Conservation (phyloP, 2,113 vertebrate genomes). For the Turdus rufiventris region DNA sequence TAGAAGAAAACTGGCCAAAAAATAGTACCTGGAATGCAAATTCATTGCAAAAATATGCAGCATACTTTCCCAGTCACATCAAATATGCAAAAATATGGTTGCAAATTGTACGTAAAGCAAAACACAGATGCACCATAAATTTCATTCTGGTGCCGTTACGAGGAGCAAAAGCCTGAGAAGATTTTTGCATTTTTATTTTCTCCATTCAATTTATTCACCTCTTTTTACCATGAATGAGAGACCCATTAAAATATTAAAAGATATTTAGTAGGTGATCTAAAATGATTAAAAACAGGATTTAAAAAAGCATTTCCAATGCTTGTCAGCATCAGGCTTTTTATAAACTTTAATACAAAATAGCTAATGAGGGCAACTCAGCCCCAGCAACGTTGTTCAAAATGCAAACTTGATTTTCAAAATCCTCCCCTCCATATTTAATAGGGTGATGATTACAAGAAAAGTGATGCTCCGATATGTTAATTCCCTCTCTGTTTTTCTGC, state of each 20-base stretch:
- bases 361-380: slow-evolving; percentile 19
- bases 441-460: slow-evolving; percentile 28
- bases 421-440: slow-evolving; percentile 15
- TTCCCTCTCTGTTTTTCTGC: slow-evolving; percentile 46
- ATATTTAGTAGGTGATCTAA: slow-evolving; percentile 8
- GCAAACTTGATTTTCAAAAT: slow-evolving; percentile 26
- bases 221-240: background rate
- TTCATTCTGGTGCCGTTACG: background rate
- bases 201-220: background rate
- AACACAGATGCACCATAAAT: background rate
- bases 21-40: slow-evolving; percentile 4
- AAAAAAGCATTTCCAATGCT: background rate
- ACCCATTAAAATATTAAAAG: slow-evolving; percentile 19
- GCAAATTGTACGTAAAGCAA: background rate
- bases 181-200: background rate
- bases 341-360: slow-evolving; percentile 11
- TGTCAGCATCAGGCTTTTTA: background rate
- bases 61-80: background rate
- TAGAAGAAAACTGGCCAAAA: background rate
- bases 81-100: slow-evolving; percentile 1
- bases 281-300: background rate
- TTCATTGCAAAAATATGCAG: background rate
- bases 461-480: slow-evolving; percentile 37
- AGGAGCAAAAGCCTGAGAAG: background rate
- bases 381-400: background rate